phyloP scores from a whole-genome alignment of 1,140 invertebrate genomes.

The Panagrolaimus sp. region DNA sequence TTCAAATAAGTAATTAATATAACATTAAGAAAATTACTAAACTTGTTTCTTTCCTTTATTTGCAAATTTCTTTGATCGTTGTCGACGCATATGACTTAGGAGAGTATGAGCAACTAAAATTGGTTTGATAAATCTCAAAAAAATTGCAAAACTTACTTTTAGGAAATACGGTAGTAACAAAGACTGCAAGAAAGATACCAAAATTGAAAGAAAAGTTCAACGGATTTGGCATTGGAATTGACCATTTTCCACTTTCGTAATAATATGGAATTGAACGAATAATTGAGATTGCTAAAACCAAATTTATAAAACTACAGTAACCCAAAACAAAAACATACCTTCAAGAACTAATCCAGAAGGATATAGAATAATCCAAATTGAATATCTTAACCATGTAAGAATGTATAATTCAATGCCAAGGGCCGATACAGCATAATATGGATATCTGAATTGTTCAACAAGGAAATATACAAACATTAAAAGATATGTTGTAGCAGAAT shows the following conservation, averaged over 20 bases:
- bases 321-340: slow-evolving; percentile 16
- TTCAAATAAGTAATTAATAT: no score
- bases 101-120: slow-evolving; percentile 25
- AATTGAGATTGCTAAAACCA: slow-evolving; percentile 22
- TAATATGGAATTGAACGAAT: slow-evolving; percentile 26
- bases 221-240: slow-evolving; percentile 19
- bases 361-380: slow-evolving; percentile 28
- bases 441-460: slow-evolving; percentile 27
- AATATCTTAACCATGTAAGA: slow-evolving; percentile 25
- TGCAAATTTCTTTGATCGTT: slow-evolving; percentile 18
- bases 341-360: slow-evolving; percentile 24
- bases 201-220: slow-evolving; percentile 29
- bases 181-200: slow-evolving; percentile 23
- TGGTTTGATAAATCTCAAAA: background rate
- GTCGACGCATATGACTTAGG: slow-evolving; percentile 22
- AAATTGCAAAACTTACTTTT: slow-evolving; percentile 11
- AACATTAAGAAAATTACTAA: no score
- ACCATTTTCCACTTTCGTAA: slow-evolving; percentile 16
- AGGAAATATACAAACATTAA: slow-evolving; percentile 24
- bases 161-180: slow-evolving; percentile 20
- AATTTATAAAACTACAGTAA: background rate
- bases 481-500: slow-evolving; percentile 12
- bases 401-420: slow-evolving; percentile 18
- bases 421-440: slow-evolving; percentile 22
- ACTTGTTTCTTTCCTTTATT: background rate